These are phyloP conservation scores for Cydia pomonella DNA, from an alignment of 1,140 invertebrate genomes.

Conservation along the genomic window DNA sequence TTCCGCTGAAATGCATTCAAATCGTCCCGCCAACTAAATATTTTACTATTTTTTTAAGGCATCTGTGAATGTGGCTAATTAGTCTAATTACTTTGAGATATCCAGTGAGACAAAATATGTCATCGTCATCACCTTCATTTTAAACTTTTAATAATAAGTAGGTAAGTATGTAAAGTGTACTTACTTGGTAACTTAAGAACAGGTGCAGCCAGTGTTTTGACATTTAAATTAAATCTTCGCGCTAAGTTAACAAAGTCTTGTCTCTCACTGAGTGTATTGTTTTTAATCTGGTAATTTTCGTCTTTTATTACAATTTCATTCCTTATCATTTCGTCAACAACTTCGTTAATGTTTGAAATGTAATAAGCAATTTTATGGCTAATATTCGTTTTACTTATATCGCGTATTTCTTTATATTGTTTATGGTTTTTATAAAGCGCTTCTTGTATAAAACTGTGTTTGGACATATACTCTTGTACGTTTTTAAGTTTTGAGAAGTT, in stretches of 20 bases:
- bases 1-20: no score
- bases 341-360: slow-evolving; percentile 18
- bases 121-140: no score
- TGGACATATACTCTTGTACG: background rate
- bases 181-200: background rate
- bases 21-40: no score
- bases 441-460: background rate
- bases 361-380: slow-evolving; percentile 17
- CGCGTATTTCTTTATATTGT: slow-evolving; percentile 14
- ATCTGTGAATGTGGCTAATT: no score
- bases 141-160: no score
- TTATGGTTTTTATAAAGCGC: background rate
- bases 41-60: no score
- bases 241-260: background rate
- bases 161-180: no score
- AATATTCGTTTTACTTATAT: background rate
- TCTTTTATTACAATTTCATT: background rate
- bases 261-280: background rate
- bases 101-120: no score
- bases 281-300: background rate
- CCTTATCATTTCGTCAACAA: slow-evolving; percentile 14
- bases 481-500: background rate
- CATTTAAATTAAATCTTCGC: background rate
- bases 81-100: no score
- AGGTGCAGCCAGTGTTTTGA: background rate